Evolutionary conservation across 2,797 vertebrate species (phyloP), one percentile per base, ranked within the genome.

Genomic region (Neoniphon sammara): DNA sequence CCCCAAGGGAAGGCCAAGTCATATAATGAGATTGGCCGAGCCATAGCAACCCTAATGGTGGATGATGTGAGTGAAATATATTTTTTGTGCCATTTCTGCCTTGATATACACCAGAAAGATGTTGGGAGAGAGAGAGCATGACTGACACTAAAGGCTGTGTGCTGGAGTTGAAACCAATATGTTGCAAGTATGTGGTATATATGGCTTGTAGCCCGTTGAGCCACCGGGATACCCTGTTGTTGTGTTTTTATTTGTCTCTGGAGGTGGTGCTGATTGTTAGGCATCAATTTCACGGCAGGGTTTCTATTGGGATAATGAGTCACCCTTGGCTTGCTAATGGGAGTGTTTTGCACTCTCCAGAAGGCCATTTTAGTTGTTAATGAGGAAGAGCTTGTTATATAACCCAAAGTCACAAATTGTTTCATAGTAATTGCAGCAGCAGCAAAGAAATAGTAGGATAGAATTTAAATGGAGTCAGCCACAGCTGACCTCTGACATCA

Each of bases 11-110:
- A 98, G 91, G 96, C 95, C 31, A 99, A 98, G 91, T 98, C 97
- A 0, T 99, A 99, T 78, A 97, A 98, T 30, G 97, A 99, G 93
- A 99, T 99, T 0, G 97, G 97, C 70, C 93, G 97, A 84, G 96
- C 97, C 85, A 98, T 99, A 12, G 97, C 97, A 59, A 97, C 98
- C 0, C 91, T 99, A 80, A 99, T 99, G 98, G 98, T 98, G 0
- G 98, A 99, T 70, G 97, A 99, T 89, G 97, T 99, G 91, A 91
- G 96, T 85, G 46, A 5, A 42, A 15, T 34, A 17, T 68, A n/a
- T 62, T 58, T 56, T 44, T 12, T 15, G 12, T 44, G 23, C 9
- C 53, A 18, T 21, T 65, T 58, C 15, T 14, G 70, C 17, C 23
- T 55, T 61, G 15, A 59, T 42, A 44, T n/a, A 61, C 27, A 15